Conservation (phyloP, 2,888 invertebrate genomes). For the Leucoma salicis region DNA sequence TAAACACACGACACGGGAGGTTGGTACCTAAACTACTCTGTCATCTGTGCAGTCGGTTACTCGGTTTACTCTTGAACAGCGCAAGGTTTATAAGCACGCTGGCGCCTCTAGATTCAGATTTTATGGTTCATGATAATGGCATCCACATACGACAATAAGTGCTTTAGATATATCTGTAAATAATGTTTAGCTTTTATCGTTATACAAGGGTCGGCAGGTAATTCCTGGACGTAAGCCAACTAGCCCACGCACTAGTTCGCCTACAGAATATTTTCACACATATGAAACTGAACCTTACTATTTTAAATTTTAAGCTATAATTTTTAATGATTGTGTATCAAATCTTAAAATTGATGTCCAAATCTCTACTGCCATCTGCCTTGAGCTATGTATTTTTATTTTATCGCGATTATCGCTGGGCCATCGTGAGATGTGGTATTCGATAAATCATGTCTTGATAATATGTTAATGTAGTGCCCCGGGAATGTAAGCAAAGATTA, state of each 20-base stretch:
- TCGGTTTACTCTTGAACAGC: constrained; percentile 12
- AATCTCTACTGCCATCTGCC: constrained; percentile 69
- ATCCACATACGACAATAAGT: constrained; percentile 54
- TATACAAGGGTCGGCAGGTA: constrained; percentile 76
- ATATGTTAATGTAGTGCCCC: constrained; percentile 40
- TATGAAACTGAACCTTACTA: constrained; percentile 38
- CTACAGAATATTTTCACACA: constrained; percentile 37
- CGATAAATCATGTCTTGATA: constrained; percentile 42
- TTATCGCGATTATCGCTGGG: constrained; percentile 54
- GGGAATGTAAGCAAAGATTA: constrained; percentile 39
- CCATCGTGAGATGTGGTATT: constrained; percentile 46
- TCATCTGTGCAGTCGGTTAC: too few relatives aligned
- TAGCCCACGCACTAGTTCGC: constrained; percentile 63
- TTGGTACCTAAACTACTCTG: too few relatives aligned
- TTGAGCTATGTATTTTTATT: constrained; percentile 67
- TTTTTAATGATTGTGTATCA: constrained; percentile 29
- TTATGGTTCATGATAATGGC: constrained; percentile 40
- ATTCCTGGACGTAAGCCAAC: constrained; percentile 67
- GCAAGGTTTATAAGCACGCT: constrained; percentile 32
- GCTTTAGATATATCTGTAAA: constrained; percentile 63
- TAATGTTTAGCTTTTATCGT: constrained; percentile 73
- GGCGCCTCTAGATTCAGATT: constrained; percentile 24
- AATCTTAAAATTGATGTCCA: constrained; percentile 70
- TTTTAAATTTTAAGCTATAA: constrained; percentile 28
- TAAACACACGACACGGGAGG: too few relatives aligned